These are phyloP conservation scores for Eulemur coronatus DNA, from an alignment of 2,797 vertebrate species.

Conservation along the genomic window DNA sequence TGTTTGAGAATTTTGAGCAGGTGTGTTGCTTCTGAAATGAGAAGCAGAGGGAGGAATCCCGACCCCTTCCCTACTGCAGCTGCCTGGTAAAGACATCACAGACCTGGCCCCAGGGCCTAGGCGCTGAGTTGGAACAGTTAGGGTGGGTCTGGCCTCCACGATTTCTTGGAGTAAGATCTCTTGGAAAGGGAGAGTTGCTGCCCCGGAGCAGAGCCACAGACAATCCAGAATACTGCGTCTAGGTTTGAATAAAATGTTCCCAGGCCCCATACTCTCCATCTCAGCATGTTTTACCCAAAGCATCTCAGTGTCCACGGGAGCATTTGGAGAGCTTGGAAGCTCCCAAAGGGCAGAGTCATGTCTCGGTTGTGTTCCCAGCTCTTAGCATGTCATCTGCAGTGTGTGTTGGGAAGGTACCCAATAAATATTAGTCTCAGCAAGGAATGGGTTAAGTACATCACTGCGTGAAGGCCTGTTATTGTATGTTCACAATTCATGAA, in stretches of 20 bases:
- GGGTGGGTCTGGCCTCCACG: not conserved
- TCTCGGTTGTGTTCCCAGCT: accelerated
- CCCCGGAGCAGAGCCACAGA: too few species aligned
- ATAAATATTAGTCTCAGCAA: not conserved
- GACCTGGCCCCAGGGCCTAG: too few species aligned
- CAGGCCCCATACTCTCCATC: not conserved
- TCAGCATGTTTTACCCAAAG: not conserved
- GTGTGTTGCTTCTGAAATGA: not conserved
- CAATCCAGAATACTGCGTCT: not conserved
- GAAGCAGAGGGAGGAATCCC: not conserved
- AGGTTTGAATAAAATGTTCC: accelerated
- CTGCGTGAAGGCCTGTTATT: accelerated
- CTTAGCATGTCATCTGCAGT: accelerated
- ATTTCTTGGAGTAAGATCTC: not conserved
- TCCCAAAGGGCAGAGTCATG: accelerated
- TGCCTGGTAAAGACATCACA: not conserved
- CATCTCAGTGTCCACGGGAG: accelerated
- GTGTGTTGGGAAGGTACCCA: accelerated
- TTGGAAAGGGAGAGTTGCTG: not conserved
- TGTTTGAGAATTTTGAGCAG: not conserved
- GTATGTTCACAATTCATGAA: accelerated
- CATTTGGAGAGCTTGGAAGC: too few species aligned
- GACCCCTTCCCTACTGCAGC: not conserved
- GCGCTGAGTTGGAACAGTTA: too few species aligned
- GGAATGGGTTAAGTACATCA: accelerated